phyloP scores from a whole-genome alignment of 2,888 invertebrate genomes.

The Napeogenes sylphis region DNA sequence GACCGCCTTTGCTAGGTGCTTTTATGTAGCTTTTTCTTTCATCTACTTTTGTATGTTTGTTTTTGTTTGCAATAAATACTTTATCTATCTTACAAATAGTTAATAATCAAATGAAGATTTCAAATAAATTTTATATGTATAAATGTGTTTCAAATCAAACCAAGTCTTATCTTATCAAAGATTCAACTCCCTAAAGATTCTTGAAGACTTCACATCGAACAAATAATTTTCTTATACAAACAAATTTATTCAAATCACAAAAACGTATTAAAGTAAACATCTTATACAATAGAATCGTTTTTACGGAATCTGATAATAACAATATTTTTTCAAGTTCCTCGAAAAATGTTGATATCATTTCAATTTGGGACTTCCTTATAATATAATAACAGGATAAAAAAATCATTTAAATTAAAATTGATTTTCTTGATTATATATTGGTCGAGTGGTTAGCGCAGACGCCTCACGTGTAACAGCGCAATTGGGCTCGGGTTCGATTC shows the following conservation, averaged over 20 bases:
- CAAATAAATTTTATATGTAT: background rate
- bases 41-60: too few species aligned
- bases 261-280: slow-evolving; percentile 36
- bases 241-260: slow-evolving; percentile 27
- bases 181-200: slow-evolving; percentile 18
- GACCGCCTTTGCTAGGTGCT: too few species aligned
- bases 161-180: slow-evolving; percentile 9
- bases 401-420: too few species aligned
- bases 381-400: too few species aligned
- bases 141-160: background rate
- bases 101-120: background rate
- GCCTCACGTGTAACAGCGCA: too few species aligned
- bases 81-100: too few species aligned
- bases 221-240: slow-evolving; percentile 30
- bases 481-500: too few species aligned
- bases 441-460: too few species aligned
- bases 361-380: slow-evolving; percentile 1
- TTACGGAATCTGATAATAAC: slow-evolving; percentile 32
- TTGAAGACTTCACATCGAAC: slow-evolving; percentile 5
- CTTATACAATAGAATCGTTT: slow-evolving; percentile 31
- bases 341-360: slow-evolving; percentile 16
- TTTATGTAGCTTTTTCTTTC: too few species aligned
- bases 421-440: too few species aligned
- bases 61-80: too few species aligned
- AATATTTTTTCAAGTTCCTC: slow-evolving; percentile 16